Percentiles rank a stretch among this genome's conserved stretches.
phyloP scores from a whole-genome alignment of 2,888 invertebrate genomes.

The Pollenia labialis region DNA sequence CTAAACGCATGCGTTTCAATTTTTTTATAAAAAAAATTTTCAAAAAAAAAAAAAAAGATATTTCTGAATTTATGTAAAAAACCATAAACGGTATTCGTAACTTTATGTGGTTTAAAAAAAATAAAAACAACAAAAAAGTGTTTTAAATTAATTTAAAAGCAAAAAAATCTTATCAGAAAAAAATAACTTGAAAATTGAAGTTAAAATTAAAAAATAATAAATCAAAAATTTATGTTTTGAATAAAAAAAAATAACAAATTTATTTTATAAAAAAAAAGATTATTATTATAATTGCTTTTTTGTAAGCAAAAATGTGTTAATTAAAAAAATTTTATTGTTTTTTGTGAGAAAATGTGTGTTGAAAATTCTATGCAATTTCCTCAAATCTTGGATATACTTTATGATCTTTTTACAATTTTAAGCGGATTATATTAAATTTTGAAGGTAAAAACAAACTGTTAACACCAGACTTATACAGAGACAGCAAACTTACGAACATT shows the following conservation, averaged over 20 bases:
- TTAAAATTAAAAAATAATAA: conserved; percentile 5
- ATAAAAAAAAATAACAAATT: conserved; percentile 1
- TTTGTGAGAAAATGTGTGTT: conserved; percentile 58
- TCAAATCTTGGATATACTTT: conserved; percentile 63
- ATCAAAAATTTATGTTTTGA: conserved; percentile 1
- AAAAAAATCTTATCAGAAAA: conserved; percentile 45
- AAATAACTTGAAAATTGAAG: not conserved
- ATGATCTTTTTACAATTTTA: conserved; percentile 54
- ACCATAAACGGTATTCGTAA: conserved; percentile 49
- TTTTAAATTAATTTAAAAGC: conserved; percentile 14
- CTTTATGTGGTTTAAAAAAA: conserved; percentile 26
- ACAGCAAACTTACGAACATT: not conserved
- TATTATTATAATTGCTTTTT: not conserved
- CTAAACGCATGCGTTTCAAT: conserved; percentile 53
- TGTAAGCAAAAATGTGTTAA: conserved; percentile 27
- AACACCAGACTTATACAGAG: not conserved
- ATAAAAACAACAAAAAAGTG: conserved; percentile 24
- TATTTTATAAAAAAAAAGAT: not conserved
- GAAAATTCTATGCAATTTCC: conserved; percentile 52
- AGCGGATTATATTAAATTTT: conserved; percentile 68
- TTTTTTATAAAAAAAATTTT: not conserved
- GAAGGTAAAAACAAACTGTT: conserved; percentile 53
- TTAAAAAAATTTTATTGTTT: conserved; percentile 11
- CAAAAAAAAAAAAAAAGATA: conserved; percentile 19
- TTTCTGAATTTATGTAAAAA: conserved; percentile 51